Conservation (phyloP, 2,888 invertebrate species). For the Petrolisthes cinctipes region DNA sequence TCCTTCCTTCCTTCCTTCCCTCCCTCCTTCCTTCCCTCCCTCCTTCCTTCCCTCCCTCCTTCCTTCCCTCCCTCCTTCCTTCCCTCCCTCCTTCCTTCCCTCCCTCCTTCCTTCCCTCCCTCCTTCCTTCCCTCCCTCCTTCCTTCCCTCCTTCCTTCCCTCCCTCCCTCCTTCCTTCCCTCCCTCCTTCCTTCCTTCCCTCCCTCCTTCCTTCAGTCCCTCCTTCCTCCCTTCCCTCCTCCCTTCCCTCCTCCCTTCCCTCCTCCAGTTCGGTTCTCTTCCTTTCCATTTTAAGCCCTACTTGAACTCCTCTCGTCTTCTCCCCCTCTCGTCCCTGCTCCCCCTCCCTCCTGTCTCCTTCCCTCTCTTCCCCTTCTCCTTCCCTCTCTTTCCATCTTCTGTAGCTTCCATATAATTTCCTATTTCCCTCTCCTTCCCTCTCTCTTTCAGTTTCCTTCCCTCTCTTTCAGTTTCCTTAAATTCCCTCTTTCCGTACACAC, state of each 20-base stretch:
- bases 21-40: neutral
- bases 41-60: neutral
- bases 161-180: slow-evolving; percentile 1
- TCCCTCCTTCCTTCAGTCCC: neutral
- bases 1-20: neutral
- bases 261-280: neutral
- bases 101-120: neutral
- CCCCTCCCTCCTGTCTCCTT: neutral
- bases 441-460: neutral
- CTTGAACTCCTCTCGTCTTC: neutral
- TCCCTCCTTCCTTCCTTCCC: neutral
- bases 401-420: neutral
- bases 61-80: neutral
- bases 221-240: neutral
- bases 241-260: neutral
- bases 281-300: neutral
- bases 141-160: neutral
- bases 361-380: neutral
- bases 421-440: neutral
- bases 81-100: neutral
- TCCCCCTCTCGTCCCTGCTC: neutral
- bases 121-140: neutral
- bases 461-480: neutral
- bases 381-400: neutral
- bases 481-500: neutral